Evolutionary conservation across 2,113 vertebrate genomes (phyloP), one percentile per base, ranked within the genome.

Genomic region (Fregata magnificens): DNA sequence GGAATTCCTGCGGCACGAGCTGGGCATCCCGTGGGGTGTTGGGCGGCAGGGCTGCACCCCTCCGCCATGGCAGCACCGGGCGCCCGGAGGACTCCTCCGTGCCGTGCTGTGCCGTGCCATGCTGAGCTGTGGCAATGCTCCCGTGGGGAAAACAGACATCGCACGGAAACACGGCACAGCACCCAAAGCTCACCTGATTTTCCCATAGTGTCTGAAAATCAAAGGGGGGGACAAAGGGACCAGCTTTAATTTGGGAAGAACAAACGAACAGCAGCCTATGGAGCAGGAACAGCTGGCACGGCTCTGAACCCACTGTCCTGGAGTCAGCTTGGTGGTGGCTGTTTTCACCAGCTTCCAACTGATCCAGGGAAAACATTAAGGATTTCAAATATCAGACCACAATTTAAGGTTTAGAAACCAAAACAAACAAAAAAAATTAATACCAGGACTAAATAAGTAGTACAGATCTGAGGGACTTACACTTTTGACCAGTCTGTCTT

Each of bases 1-100:
- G 40, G 47, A 16, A 44, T 3, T 15, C 32, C 44, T 5, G 1
- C 0, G 4, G 86, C 29, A 62, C 66, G 40, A 71, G 40, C 12
- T 1, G 0, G 49, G 58, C 66, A n/a, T 11, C 49, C 49, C 2
- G 1, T 2, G 1, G 38, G 34, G 20, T 6, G 2, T 1, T 4
- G 45, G 58, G 29, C 19, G 12, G 45, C 32, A 16, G 36, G 36
- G 55, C 49, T 28, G 56, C 47, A 28, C 11, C 28, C 13, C 34
- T 55, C 28, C 13, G 4, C 10, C 7, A 4, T 4, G 6, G 55
- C 65, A 34, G 80, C 4, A 2, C 80, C 3, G 3, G 49, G 44
- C 11, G 1, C 45, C 26, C 11, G 31, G 18, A 34, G 26, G 26
- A 26, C 36, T 17, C n/a, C 21, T 20, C 53, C 2, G 3, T 38